Evolutionary conservation across 1,140 invertebrate species (phyloP).

Genomic region (Micrasema minimum): DNA sequence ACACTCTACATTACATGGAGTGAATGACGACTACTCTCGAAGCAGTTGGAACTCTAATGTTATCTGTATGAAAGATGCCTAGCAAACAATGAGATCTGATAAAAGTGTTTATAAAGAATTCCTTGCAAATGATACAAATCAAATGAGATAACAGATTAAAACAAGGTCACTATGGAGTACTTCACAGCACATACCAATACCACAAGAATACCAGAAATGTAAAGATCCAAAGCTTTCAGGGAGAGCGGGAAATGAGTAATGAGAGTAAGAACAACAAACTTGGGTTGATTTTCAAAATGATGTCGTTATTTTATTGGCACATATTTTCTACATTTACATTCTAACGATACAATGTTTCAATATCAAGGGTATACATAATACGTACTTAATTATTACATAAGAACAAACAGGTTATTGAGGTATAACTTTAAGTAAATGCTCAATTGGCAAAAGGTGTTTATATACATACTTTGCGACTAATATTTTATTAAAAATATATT

Average conservation of each 20-base stretch:
- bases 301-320: constrained; percentile 41
- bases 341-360: constrained; percentile 31
- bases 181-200: constrained; percentile 11
- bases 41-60: neutral
- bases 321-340: constrained; percentile 35
- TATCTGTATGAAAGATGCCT: constrained; percentile 23
- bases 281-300: constrained; percentile 33
- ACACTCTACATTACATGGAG: neutral
- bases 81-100: constrained; percentile 27
- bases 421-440: constrained; percentile 16
- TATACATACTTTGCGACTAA: constrained; percentile 20
- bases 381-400: constrained; percentile 29
- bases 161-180: constrained; percentile 10
- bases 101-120: constrained; percentile 27
- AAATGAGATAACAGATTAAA: constrained; percentile 9
- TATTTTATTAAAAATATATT: too few relatives aligned
- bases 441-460: constrained; percentile 16
- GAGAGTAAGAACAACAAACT: constrained; percentile 19
- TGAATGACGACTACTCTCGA: too few relatives aligned
- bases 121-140: constrained; percentile 21
- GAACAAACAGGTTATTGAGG: constrained; percentile 23
- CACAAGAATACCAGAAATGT: constrained; percentile 12
- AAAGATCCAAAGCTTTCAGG: neutral
- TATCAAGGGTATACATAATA: constrained; percentile 30
- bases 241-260: constrained; percentile 14